Evolutionary conservation across 2,113 vertebrate genomes (phyloP).

Genomic region (Nanorana parkeri): DNA sequence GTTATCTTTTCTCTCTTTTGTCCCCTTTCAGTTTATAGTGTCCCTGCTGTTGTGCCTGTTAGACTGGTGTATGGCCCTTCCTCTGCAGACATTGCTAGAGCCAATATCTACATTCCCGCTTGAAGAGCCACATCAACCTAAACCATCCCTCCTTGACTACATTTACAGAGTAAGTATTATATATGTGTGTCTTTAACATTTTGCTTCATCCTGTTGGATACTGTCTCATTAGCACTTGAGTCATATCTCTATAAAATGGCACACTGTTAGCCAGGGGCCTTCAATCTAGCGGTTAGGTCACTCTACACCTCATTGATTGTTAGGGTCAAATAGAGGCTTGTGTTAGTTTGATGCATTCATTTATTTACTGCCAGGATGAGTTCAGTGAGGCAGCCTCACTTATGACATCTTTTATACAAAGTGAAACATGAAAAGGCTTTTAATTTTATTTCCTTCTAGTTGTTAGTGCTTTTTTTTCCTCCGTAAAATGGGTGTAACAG

Average conservation of each 20-base stretch:
- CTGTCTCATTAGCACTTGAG: background rate
- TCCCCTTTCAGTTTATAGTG: constrained; percentile 84
- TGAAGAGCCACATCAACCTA: constrained; percentile 80
- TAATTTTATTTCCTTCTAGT: too few relatives aligned
- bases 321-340: constrained; percentile 11
- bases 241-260: background rate
- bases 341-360: background rate
- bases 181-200: too few relatives aligned
- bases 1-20: too few relatives aligned
- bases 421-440: too few relatives aligned
- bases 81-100: constrained; percentile 86
- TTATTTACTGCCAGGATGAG: background rate
- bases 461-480: too few relatives aligned
- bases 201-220: too few relatives aligned
- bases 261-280: background rate
- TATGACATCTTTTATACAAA: too few relatives aligned
- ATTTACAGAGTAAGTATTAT: constrained; percentile 88
- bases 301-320: background rate
- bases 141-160: constrained; percentile 90
- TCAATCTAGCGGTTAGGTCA: background rate
- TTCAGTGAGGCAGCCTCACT: too few relatives aligned
- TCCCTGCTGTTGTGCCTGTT: constrained; percentile 92
- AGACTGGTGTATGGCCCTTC: constrained; percentile 97
- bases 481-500: too few relatives aligned
- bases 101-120: constrained; percentile 79